phyloP scores from a whole-genome alignment of 1,140 invertebrate genomes.

The Dreissena rostriformis region DNA sequence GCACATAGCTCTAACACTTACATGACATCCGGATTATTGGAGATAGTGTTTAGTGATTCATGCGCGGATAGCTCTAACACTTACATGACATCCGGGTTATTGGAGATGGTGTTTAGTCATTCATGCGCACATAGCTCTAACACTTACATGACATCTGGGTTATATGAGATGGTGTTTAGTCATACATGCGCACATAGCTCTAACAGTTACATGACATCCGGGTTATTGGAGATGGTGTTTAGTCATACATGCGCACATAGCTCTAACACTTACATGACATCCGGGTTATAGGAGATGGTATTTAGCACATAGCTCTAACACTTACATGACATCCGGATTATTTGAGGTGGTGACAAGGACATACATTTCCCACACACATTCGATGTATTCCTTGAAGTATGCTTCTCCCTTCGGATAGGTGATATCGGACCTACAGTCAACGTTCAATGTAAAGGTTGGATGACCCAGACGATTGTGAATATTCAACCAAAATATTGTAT shows the following conservation, averaged over 20 bases:
- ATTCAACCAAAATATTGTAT: too few relatives aligned
- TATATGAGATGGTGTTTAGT: too few relatives aligned
- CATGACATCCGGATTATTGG: too few relatives aligned
- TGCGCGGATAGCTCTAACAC: too few relatives aligned
- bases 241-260: not conserved
- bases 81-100: too few relatives aligned
- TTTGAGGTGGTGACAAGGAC: slow-evolving; percentile 51
- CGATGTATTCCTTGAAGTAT: slow-evolving; percentile 49
- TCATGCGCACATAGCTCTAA: not conserved
- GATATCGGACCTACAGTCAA: slow-evolving; percentile 33
- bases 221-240: not conserved
- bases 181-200: not conserved
- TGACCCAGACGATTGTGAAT: too few relatives aligned
- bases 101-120: too few relatives aligned
- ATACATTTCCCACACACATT: slow-evolving; percentile 51
- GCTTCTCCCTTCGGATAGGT: slow-evolving; percentile 33
- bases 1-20: too few relatives aligned
- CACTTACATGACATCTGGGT: not conserved
- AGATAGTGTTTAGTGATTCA: too few relatives aligned
- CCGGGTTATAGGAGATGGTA: not conserved
- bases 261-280: not conserved
- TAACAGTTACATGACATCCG: not conserved
- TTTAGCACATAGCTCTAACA: not conserved
- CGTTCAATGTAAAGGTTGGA: too few relatives aligned
- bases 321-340: slow-evolving; percentile 57